These are phyloP conservation scores for Beris morrisii DNA, from an alignment of 2,888 invertebrate genomes.

Conservation along the genomic window DNA sequence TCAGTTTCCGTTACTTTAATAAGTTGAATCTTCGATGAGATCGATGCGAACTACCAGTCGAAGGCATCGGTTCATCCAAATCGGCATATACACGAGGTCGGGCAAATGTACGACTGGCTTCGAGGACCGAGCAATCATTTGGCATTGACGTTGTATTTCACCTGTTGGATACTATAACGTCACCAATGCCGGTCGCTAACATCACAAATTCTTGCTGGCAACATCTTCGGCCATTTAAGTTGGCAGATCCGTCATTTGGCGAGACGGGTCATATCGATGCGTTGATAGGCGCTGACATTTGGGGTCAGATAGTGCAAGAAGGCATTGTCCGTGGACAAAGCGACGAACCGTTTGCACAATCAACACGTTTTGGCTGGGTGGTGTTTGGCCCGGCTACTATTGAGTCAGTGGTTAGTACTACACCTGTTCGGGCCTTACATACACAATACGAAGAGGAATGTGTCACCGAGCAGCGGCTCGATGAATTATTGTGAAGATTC, in stretches of 20 bases:
- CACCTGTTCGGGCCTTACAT: no score
- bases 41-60: background rate
- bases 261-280: slow-evolving; percentile 28
- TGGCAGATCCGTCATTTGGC: slow-evolving; percentile 31
- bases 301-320: no score
- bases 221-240: slow-evolving; percentile 19
- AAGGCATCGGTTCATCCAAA: background rate
- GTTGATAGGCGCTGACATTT: no score
- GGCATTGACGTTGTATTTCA: slow-evolving; percentile 12
- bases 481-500: no score
- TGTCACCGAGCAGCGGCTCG: no score
- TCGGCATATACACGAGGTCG: background rate
- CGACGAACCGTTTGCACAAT: background rate
- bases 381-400: background rate
- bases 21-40: background rate
- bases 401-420: no score
- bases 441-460: no score
- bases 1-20: slow-evolving; percentile 30
- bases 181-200: slow-evolving; percentile 25
- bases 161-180: slow-evolving; percentile 13
- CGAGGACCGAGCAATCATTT: background rate
- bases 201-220: slow-evolving; percentile 25
- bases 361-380: background rate
- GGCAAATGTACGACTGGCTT: background rate
- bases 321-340: background rate